Evolutionary conservation across 2,113 vertebrate species (phyloP).

Genomic region (Neotragus pygmaeus): DNA sequence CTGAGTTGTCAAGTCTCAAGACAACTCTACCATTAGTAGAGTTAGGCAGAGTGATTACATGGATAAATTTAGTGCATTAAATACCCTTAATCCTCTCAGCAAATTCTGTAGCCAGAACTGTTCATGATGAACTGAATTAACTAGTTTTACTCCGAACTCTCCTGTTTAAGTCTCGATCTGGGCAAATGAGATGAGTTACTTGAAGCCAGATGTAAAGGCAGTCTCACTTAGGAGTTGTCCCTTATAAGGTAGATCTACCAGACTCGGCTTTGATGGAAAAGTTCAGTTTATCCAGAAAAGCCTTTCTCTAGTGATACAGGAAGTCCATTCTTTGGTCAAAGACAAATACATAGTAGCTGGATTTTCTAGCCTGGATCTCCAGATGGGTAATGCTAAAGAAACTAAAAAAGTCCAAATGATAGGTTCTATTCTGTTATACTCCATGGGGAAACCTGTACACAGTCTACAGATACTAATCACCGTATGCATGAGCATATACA

Average conservation of each 20-base stretch:
- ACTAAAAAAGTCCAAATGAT: not conserved
- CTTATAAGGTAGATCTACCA: not conserved
- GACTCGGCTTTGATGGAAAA: not conserved
- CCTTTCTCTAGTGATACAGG: not conserved
- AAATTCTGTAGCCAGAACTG: not conserved
- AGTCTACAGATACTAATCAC: not conserved
- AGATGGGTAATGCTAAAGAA: not conserved
- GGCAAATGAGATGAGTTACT: not conserved
- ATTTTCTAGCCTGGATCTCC: not conserved
- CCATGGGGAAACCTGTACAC: not conserved
- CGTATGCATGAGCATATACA: rapidly evolving
- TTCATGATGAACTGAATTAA: not conserved
- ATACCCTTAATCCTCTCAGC: not conserved
- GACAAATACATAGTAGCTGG: not conserved
- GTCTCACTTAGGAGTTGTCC: not conserved
- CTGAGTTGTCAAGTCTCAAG: not conserved
- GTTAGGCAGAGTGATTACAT: not conserved
- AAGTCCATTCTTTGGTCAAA: not conserved
- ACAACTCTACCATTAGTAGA: not conserved
- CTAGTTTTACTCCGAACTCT: not conserved
- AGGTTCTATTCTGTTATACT: not conserved
- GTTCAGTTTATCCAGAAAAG: not conserved
- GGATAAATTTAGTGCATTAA: not conserved
- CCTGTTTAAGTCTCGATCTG: not conserved
- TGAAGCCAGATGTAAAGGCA: not conserved